Base-by-base conservation (phyloP, 2,113 vertebrate species). In the Perognathus longimembris region DNA sequence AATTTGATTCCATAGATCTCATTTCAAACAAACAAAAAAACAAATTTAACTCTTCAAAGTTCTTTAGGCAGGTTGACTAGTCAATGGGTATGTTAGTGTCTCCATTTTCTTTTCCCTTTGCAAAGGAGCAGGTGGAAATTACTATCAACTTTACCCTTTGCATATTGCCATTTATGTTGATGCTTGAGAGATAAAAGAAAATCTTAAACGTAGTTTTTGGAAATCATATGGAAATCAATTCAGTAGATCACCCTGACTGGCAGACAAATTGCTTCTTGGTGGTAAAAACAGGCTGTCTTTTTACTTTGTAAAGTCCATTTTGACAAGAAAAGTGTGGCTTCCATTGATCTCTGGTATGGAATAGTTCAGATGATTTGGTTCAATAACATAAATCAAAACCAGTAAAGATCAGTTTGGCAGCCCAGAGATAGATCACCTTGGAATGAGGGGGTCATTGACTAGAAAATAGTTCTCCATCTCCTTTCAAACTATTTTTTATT, bases 121-220 rank as follows among this genome's bases (percentile, higher is more conserved):
- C 38, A 76, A 88, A 88, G 12, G 6, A 79, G 73, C 1, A 66
- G 57, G 32, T 70, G 78, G 24, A 80, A 85, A 69, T 94, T 85
- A 28, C 78, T 64, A 36, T 86, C 40, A 74, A 40, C 3, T 80
- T 84, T 82, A 81, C 79, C 36, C 1, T 90, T 10, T 63, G 45
- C 93, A 57, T 94, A 89, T 93, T 93, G 8, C 73, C 83, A 66
- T 85, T 6, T 91, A 32, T 92, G 24, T 54, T 91, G 81, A 57
- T 57, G 92, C 87, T 90, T 91, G 36, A 75, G 88, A 88, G 90
- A 88, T 71, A 71, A 70, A 94, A 94, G 88, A 92, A 97, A 71
- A 90, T 92, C 80, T 32, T 78, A 96, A 78, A 85, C 95, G 85
- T 90, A 66, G 50, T 90, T 87, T 61, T 76, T 94, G 81, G 79